Evolutionary conservation across 1,140 invertebrate genomes (phyloP).

Genomic region (Camponotus vicinus): DNA sequence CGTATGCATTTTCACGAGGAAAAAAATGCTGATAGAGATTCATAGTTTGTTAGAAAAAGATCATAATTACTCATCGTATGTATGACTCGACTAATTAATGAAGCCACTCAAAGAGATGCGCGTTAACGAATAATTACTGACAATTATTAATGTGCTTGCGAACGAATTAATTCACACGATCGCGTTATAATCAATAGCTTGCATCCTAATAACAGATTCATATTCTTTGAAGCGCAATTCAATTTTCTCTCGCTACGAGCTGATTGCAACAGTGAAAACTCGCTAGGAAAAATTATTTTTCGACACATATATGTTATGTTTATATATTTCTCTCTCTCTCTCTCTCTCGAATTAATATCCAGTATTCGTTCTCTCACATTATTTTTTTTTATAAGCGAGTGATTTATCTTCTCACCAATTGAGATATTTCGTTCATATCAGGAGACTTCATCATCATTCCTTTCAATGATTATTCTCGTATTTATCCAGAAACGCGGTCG

Average conservation of each 20-base stretch:
- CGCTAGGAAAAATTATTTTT: background rate
- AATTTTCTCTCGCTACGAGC: constrained; percentile 26
- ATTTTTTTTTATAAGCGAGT: background rate
- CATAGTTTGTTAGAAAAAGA: constrained; percentile 12
- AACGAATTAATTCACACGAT: constrained; percentile 58
- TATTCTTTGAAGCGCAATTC: constrained; percentile 21
- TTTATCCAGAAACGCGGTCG: background rate
- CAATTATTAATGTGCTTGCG: constrained; percentile 57
- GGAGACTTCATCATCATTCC: background rate
- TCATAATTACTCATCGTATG: constrained; percentile 40
- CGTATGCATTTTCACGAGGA: background rate
- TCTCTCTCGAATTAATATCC: constrained; percentile 11
- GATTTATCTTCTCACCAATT: background rate
- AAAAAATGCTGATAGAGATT: background rate
- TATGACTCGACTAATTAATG: constrained; percentile 67
- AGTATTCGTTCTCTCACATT: constrained; percentile 27
- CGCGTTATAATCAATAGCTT: constrained; percentile 24
- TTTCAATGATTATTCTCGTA: background rate
- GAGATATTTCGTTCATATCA: background rate
- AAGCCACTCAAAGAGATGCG: constrained; percentile 53
- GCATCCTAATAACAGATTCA: constrained; percentile 29
- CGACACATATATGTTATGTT: background rate
- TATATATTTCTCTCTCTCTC: constrained; percentile 15
- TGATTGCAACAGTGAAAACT: constrained; percentile 30
- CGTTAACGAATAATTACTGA: constrained; percentile 58